Evolutionary conservation across 2,113 vertebrate genomes (phyloP).

Genomic region (Equus przewalskii): DNA sequence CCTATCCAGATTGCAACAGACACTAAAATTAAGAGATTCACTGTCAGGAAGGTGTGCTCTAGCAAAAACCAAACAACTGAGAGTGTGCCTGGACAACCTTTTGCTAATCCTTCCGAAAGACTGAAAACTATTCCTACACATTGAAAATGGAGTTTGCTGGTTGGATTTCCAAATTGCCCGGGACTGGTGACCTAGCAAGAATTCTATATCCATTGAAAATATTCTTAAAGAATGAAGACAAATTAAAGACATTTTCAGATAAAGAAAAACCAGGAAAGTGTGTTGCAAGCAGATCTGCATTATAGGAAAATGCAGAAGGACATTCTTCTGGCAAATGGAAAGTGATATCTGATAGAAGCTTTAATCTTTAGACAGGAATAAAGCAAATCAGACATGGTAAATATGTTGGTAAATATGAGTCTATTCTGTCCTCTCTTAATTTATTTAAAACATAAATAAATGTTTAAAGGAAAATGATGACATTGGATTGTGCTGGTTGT

Average conservation of each 20-base stretch:
- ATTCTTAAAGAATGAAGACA: neutral
- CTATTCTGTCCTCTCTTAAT: neutral
- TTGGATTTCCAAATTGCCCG: neutral
- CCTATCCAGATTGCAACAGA: neutral
- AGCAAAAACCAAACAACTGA: neutral
- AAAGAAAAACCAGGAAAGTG: neutral
- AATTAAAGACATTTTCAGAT: conserved; percentile 2
- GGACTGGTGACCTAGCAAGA: neutral
- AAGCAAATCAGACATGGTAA: neutral
- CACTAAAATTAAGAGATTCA: neutral
- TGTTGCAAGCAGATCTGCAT: neutral
- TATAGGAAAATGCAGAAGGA: neutral
- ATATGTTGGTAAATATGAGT: neutral
- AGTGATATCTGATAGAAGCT: neutral
- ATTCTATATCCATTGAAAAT: neutral
- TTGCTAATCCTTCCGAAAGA: neutral
- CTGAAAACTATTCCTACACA: neutral
- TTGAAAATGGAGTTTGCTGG: neutral
- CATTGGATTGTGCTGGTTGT: neutral
- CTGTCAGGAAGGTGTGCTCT: neutral
- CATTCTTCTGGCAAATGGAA: neutral
- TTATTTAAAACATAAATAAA: neutral
- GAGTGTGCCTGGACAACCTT: neutral
- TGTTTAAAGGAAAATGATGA: neutral
- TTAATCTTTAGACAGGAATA: neutral